Conservation (phyloP, 2,797 vertebrate species). For the Anolis apletophallus region DNA sequence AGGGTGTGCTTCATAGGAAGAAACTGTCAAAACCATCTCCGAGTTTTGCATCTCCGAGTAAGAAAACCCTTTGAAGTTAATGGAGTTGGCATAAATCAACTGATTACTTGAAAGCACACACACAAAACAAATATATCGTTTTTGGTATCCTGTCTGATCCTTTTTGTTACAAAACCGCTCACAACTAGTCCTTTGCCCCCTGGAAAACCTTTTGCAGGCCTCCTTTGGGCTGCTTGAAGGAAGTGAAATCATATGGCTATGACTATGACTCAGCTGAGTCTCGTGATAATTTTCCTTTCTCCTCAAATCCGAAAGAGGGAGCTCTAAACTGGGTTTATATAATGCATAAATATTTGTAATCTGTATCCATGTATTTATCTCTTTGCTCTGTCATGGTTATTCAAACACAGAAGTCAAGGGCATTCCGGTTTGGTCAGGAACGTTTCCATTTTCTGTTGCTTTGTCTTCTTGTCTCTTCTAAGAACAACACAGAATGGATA, state of each 20-base stretch:
- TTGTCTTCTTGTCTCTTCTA: background rate
- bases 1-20: too few species aligned
- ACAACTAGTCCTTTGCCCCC: rapidly evolving
- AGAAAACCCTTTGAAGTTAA: too few species aligned
- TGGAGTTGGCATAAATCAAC: too few species aligned
- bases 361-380: background rate
- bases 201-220: background rate
- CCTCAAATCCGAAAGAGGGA: background rate
- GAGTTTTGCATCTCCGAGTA: too few species aligned
- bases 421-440: background rate
- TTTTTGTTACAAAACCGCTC: background rate
- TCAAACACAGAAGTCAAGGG: background rate
- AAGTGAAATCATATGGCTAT: slow-evolving; percentile 18
- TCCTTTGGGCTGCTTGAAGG: background rate
- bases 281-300: slow-evolving; percentile 33
- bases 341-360: background rate
- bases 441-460: background rate
- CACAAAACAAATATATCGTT: background rate
- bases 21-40: too few species aligned
- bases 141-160: slow-evolving; percentile 39
- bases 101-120: too few species aligned
- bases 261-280: slow-evolving; percentile 66
- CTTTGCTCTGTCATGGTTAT: slow-evolving; percentile 18
- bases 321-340: background rate
- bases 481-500: background rate